Conservation (phyloP, 2,797 vertebrate genomes). For the Karalla daura region DNA sequence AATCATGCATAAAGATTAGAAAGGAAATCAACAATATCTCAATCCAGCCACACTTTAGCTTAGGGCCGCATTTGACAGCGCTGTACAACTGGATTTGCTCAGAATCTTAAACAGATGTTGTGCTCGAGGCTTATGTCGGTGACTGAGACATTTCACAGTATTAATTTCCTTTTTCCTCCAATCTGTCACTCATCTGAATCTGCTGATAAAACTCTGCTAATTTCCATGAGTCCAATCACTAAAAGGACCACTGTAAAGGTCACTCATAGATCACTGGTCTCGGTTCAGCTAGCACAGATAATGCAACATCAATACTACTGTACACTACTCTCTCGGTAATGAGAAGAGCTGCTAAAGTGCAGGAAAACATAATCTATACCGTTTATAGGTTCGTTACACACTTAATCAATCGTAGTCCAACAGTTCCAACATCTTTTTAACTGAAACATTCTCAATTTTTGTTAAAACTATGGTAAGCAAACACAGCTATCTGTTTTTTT, state of each 20-base stretch:
- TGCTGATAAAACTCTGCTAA: not conserved
- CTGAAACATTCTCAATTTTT: slow-evolving; percentile 9
- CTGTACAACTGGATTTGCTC: not conserved
- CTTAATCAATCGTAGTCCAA: slow-evolving; percentile 14
- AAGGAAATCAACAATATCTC: too few species aligned
- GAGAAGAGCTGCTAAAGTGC: slow-evolving; percentile 6
- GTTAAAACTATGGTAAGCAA: slow-evolving; percentile 43
- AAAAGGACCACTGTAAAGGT: slow-evolving; percentile 25
- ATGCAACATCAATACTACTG: slow-evolving; percentile 44
- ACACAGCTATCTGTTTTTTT: slow-evolving; percentile 29
- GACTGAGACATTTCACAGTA: not conserved
- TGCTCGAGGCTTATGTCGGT: not conserved
- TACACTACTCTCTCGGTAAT: slow-evolving; percentile 28
- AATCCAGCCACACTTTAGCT: too few species aligned
- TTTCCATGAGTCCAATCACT: not conserved
- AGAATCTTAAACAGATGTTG: not conserved
- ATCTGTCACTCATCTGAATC: slow-evolving; percentile 14
- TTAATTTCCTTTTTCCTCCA: not conserved
- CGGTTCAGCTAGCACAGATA: slow-evolving; percentile 38
- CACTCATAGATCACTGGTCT: slow-evolving; percentile 23
- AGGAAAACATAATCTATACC: slow-evolving; percentile 21
- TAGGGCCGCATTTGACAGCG: not conserved
- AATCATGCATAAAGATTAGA: not conserved
- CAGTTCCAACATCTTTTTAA: slow-evolving; percentile 32
- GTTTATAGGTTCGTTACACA: slow-evolving; percentile 4